Percentiles rank a stretch among this genome's conserved stretches.
These are phyloP conservation scores for Pseudopodoces humilis DNA, from an alignment of 2,113 vertebrate species.

Conservation along the genomic window DNA sequence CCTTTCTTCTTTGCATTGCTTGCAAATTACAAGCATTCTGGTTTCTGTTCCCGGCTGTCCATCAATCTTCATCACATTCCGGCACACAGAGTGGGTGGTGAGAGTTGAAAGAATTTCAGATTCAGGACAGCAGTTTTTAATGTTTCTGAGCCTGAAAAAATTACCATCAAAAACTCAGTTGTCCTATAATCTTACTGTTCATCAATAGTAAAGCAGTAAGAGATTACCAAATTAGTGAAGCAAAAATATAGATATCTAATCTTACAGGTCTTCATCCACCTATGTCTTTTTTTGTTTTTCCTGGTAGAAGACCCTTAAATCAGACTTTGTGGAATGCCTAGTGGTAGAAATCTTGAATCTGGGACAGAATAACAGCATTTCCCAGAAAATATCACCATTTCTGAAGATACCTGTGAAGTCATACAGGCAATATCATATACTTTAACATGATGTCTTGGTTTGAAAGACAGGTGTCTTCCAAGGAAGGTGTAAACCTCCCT, in stretches of 20 bases:
- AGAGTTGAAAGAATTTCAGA: background rate
- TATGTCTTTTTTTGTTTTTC: background rate
- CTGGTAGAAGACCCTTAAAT: background rate
- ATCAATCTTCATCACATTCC: background rate
- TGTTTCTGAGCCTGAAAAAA: background rate
- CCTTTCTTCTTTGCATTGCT: background rate
- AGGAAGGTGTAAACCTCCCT: too few relatives aligned
- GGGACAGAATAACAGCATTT: background rate
- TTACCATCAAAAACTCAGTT: rapidly evolving
- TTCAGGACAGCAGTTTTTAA: background rate
- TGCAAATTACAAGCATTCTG: background rate
- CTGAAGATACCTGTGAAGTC: background rate
- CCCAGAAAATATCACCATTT: background rate
- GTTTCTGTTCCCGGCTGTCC: background rate
- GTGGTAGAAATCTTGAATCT: background rate
- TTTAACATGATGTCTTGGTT: background rate
- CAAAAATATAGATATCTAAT: background rate
- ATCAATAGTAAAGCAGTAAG: background rate
- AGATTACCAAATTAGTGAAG: background rate
- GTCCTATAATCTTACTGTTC: background rate
- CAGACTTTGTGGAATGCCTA: background rate
- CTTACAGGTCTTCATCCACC: background rate
- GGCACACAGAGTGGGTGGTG: background rate
- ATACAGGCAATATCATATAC: background rate
- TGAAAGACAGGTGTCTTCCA: background rate